phyloP scores from a whole-genome alignment of 2,113 vertebrate species.

The Brachyistius frenatus region DNA sequence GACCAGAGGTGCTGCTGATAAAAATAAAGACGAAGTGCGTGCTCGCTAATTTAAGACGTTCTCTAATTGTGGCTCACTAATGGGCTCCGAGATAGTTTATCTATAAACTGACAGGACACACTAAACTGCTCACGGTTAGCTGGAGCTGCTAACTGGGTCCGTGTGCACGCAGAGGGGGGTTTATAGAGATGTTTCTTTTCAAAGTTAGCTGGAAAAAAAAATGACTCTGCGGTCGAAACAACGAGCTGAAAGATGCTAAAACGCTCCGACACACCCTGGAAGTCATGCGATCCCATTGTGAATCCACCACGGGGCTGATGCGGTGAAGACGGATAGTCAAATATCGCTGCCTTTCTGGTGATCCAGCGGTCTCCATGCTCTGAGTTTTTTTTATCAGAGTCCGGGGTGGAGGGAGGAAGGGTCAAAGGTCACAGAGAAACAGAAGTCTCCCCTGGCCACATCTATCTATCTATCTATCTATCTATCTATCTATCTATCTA shows the following conservation, averaged over 20 bases:
- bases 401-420: conserved; percentile 17
- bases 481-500: too few species aligned
- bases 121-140: background rate
- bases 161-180: too few species aligned
- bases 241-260: too few species aligned
- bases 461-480: conserved; percentile 45
- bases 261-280: too few species aligned
- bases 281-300: too few species aligned
- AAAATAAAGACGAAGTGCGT: conserved; percentile 6
- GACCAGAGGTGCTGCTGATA: conserved; percentile 35
- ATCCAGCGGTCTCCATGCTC: background rate
- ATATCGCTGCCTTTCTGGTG: background rate
- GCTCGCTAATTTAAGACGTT: conserved; percentile 60
- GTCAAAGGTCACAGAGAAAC: conserved; percentile 68
- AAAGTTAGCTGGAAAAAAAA: too few species aligned
- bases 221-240: too few species aligned
- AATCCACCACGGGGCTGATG: too few species aligned
- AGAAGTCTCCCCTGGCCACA: conserved; percentile 58
- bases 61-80: conserved; percentile 67
- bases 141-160: background rate
- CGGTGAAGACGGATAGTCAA: too few species aligned
- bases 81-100: conserved; percentile 70
- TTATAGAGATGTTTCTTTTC: too few species aligned
- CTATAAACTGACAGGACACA: conserved; percentile 37
- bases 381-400: conserved; percentile 44